Conservation (phyloP, 2,113 vertebrate species). For the Peucedramus taeniatus region DNA sequence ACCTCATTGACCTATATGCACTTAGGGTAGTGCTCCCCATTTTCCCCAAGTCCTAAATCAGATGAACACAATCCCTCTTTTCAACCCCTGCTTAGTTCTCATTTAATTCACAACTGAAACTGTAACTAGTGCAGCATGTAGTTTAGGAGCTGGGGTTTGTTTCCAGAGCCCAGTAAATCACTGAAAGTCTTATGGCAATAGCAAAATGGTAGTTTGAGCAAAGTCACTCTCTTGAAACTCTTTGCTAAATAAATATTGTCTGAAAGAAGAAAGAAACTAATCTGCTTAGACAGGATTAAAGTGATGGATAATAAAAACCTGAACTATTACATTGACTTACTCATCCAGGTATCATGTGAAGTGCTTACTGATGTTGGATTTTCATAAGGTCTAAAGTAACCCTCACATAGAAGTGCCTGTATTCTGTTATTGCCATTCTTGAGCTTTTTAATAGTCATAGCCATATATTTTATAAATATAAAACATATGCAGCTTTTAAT, state of each 20-base stretch:
- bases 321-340: slow-evolving; percentile 27
- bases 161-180: not conserved
- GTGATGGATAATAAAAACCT: not conserved
- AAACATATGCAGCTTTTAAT: slow-evolving; percentile 42
- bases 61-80: not conserved
- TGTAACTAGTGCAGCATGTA: not conserved
- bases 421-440: slow-evolving; percentile 67
- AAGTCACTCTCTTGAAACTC: not conserved
- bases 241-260: slow-evolving; percentile 30
- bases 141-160: not conserved
- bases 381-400: slow-evolving; percentile 61
- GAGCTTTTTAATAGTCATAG: slow-evolving; percentile 64
- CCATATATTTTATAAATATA: slow-evolving; percentile 56
- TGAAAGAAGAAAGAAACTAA: not conserved
- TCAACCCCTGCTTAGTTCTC: not conserved
- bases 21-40: not conserved
- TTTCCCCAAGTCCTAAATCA: not conserved
- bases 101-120: not conserved
- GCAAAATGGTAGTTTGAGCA: not conserved
- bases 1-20: not conserved
- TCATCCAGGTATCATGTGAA: slow-evolving; percentile 43
- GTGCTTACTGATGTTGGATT: slow-evolving; percentile 41
- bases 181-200: not conserved
- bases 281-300: slow-evolving; percentile 24
- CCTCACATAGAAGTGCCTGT: slow-evolving; percentile 74